Evolutionary conservation across 2,113 vertebrate species (phyloP), one percentile per base, ranked within the genome.

Genomic region (Sciurus niger): DNA sequence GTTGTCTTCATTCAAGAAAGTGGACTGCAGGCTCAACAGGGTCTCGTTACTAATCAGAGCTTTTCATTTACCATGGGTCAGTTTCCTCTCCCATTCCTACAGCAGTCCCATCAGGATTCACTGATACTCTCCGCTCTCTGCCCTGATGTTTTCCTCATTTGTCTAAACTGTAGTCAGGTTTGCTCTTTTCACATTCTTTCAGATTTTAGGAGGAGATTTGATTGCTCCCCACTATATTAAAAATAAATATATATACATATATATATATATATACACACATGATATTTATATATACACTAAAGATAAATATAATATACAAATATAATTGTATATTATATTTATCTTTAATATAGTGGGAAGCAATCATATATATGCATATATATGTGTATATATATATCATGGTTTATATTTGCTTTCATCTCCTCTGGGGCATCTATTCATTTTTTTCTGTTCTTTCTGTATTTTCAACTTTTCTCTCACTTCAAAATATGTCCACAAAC

Each of bases 321-420:
- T 40, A 40, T 40, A 40, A 48, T 48, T 48, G 9, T 48, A 48
- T 48, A 48, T 8, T 48, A 48, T 48, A 48, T 48, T 8, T 48
- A 48, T 48, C 6, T 48, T 48, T 48, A 48, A 48, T 48, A 48
- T 48, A 48, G 46, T 48, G 46, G 46, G 46, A 9, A 48, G 46
- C 46, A 48, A 48, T 48, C 46, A 53, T 53, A 53, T 53, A 14
- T 40, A 40, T 40, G 4, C 40, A 40, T 4, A 40, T 40, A 53
- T 53, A 53, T 53, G 2, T 13, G 14, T 53, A 48, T 48, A 48
- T 4, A 48, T 48, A 9, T 48, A 6, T 48, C 46, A 48, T 48
- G 30, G 58, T 95, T 93, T 85, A 53, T 2, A n/a, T 78, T 90
- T 90, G 43, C 18, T 68, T 34, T 74, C 28, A 83, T 65, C 87